Percentiles rank a stretch among this genome's conserved stretches.
Evolutionary conservation across 2,888 invertebrate species (phyloP).

Genomic region (Epirrita christyi): DNA sequence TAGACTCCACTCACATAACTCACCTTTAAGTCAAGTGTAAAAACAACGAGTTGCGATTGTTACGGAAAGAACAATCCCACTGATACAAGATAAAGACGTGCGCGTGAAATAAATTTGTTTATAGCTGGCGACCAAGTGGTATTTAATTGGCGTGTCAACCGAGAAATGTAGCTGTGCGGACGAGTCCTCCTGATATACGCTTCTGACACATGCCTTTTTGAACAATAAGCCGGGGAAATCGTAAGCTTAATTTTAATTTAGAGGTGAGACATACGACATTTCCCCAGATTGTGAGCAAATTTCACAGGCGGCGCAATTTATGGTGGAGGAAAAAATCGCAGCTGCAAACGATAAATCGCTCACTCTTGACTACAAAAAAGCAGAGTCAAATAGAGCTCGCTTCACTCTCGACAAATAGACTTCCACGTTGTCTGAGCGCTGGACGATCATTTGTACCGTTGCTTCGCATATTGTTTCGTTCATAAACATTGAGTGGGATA

Average conservation of each 20-base stretch:
- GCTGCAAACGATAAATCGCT: conserved; percentile 65
- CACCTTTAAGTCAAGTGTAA: conserved; percentile 61
- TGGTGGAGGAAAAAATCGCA: conserved; percentile 57
- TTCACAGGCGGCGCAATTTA: conserved; percentile 54
- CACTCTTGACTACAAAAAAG: conserved; percentile 58
- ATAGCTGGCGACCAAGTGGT: conserved; percentile 64
- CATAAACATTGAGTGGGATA: conserved; percentile 50
- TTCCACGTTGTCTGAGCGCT: conserved; percentile 48
- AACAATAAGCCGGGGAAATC: conserved; percentile 20
- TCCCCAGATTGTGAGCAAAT: conserved; percentile 47
- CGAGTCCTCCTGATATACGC: conserved; percentile 41
- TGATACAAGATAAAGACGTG: conserved; percentile 75
- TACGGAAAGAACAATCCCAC: conserved; percentile 71
- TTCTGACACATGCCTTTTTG: conserved; percentile 41
- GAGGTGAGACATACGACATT: conserved; percentile 39
- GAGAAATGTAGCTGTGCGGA: conserved; percentile 40
- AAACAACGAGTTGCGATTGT: conserved; percentile 67
- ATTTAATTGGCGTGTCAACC: conserved; percentile 73
- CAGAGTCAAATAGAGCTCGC: conserved; percentile 49
- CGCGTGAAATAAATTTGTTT: conserved; percentile 74
- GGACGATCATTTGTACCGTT: conserved; percentile 60
- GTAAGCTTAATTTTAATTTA: conserved; percentile 22
- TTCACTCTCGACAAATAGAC: conserved; percentile 59
- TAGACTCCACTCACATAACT: conserved; percentile 52
- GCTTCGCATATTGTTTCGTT: conserved; percentile 56